Conservation (phyloP, 1,140 invertebrate genomes). For the Apis florea region DNA sequence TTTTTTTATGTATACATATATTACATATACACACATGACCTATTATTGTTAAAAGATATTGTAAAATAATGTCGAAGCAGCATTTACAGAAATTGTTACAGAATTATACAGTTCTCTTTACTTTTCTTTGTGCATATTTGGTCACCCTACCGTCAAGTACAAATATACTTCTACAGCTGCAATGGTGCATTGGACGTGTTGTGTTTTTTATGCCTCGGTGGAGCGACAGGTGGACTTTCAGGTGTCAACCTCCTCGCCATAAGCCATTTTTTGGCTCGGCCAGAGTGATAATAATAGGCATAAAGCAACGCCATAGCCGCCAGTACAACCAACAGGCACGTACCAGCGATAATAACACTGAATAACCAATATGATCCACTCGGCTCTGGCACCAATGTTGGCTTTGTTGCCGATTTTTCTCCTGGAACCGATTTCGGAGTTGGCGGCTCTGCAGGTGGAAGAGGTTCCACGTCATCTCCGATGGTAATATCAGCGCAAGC, state of each 20-base stretch:
- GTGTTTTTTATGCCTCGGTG: constrained; percentile 79
- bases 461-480: constrained; percentile 76
- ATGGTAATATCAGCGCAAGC: constrained; percentile 92
- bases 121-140: neutral
- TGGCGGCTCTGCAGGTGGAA: constrained; percentile 62
- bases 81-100: neutral
- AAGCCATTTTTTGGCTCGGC: constrained; percentile 78
- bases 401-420: constrained; percentile 59
- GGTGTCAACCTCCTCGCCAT: constrained; percentile 70
- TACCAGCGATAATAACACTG: constrained; percentile 76
- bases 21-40: neutral
- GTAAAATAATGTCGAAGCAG: neutral
- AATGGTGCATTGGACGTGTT: constrained; percentile 64
- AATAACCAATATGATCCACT: constrained; percentile 70
- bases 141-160: constrained; percentile 12
- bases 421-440: constrained; percentile 53
- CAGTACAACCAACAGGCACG: constrained; percentile 77
- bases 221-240: constrained; percentile 76
- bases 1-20: neutral
- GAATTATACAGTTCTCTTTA: neutral
- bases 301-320: constrained; percentile 77
- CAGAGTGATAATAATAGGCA: constrained; percentile 78
- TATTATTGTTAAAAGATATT: neutral
- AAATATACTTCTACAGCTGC: constrained; percentile 64
- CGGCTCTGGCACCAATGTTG: constrained; percentile 41